These are phyloP conservation scores for Ceyx erithaca DNA, from an alignment of 2,797 vertebrate genomes.

Conservation along the genomic window DNA sequence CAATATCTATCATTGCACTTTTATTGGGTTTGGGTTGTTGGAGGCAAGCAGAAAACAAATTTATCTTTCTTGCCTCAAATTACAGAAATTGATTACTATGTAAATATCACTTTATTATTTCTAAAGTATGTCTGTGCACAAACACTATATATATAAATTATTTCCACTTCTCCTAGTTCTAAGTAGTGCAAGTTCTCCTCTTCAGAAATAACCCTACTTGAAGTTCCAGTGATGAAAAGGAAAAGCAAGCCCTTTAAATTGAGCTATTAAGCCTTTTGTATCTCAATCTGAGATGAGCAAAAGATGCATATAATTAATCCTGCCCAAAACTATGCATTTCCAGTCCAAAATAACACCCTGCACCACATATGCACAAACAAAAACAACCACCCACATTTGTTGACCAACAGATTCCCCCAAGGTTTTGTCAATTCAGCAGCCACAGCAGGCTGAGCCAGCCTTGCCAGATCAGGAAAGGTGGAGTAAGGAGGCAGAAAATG, in stretches of 20 bases:
- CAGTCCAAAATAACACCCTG: neutral
- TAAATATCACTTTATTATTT: constrained; percentile 37
- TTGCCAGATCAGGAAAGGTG: neutral
- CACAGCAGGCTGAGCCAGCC: neutral
- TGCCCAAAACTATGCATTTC: neutral
- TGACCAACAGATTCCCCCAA: neutral
- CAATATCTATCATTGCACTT: neutral
- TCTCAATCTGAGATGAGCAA: constrained; percentile 21
- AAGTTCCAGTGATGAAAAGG: constrained; percentile 27
- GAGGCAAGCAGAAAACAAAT: neutral
- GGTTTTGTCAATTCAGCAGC: neutral
- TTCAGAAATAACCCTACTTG: constrained; percentile 38
- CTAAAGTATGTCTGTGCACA: neutral
- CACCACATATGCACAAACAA: neutral
- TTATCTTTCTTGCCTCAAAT: neutral
- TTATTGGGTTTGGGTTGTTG: neutral
- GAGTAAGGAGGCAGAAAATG: neutral
- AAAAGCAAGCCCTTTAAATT: constrained; percentile 29
- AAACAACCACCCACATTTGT: neutral
- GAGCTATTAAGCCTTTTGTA: constrained; percentile 29
- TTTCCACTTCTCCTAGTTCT: constrained; percentile 8
- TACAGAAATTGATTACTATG: neutral
- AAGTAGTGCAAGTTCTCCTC: neutral
- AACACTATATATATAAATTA: neutral
- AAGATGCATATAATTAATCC: constrained; percentile 19